phyloP scores from a whole-genome alignment of 2,797 vertebrate genomes.

The Diglossa cyanea region DNA sequence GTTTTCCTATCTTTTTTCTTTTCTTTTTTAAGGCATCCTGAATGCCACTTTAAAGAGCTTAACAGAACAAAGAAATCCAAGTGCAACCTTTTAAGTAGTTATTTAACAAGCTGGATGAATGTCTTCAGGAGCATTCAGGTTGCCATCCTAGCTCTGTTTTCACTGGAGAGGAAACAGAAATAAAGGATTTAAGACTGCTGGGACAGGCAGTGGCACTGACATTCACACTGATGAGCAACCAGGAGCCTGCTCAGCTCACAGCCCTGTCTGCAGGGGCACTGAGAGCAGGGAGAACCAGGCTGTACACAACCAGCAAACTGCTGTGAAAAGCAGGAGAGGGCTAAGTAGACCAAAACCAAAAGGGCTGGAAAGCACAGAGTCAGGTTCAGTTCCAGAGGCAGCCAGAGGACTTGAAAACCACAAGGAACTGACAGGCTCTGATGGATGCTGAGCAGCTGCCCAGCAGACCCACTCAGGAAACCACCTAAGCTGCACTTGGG shows the following conservation, averaged over 20 bases:
- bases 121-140: background rate
- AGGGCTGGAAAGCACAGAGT: background rate
- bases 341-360: background rate
- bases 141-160: background rate
- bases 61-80: background rate
- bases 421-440: background rate
- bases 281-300: background rate
- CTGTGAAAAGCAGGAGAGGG: background rate
- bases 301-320: background rate
- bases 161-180: background rate
- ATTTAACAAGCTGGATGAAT: background rate
- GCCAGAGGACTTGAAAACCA: background rate
- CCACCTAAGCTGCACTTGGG: background rate
- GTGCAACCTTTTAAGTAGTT: background rate
- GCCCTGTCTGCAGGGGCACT: background rate
- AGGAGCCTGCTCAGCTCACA: background rate
- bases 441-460: background rate
- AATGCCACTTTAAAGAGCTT: background rate
- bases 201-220: background rate
- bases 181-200: background rate
- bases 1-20: background rate
- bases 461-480: background rate
- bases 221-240: background rate
- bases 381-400: background rate
- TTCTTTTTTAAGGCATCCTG: background rate